Evolutionary conservation across 2,797 vertebrate genomes (phyloP).

Genomic region (Diplodus sargus): DNA sequence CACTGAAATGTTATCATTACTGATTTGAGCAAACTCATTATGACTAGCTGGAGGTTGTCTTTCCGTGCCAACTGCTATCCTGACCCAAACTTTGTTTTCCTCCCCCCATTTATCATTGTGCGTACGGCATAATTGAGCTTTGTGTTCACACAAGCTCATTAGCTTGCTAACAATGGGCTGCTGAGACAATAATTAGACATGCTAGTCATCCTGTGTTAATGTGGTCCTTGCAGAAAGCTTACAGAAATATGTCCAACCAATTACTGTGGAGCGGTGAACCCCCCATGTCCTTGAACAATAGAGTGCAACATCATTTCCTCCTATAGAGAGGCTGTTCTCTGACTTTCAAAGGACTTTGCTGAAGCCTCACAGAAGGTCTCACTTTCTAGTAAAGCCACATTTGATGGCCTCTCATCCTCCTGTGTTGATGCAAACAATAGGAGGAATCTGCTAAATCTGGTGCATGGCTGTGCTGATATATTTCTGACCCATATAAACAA

Average conservation of each 20-base stretch:
- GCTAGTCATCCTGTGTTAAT: slow-evolving; percentile 59
- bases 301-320: slow-evolving; percentile 57
- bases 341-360: slow-evolving; percentile 65
- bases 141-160: slow-evolving; percentile 57
- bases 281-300: slow-evolving; percentile 62
- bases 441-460: slow-evolving; percentile 70
- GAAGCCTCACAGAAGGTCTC: slow-evolving; percentile 34
- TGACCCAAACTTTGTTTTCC: slow-evolving; percentile 32
- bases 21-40: slow-evolving; percentile 43
- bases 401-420: slow-evolving; percentile 31
- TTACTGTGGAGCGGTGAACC: slow-evolving; percentile 41
- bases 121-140: slow-evolving; percentile 54
- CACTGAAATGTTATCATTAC: slow-evolving; percentile 26
- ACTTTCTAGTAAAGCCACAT: slow-evolving; percentile 53
- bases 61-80: slow-evolving; percentile 38
- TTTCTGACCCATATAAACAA: slow-evolving; percentile 70
- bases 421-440: slow-evolving; percentile 67
- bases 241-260: slow-evolving; percentile 62
- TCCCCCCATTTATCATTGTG: slow-evolving; percentile 29
- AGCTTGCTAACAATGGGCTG: slow-evolving; percentile 46
- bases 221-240: slow-evolving; percentile 46
- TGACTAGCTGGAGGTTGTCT: slow-evolving; percentile 38
- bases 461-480: slow-evolving; percentile 48
- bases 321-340: slow-evolving; percentile 47
- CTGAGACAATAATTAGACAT: slow-evolving; percentile 64